Evolutionary conservation across 1,140 invertebrate genomes (phyloP).

Genomic region (Magallana ariakensis): DNA sequence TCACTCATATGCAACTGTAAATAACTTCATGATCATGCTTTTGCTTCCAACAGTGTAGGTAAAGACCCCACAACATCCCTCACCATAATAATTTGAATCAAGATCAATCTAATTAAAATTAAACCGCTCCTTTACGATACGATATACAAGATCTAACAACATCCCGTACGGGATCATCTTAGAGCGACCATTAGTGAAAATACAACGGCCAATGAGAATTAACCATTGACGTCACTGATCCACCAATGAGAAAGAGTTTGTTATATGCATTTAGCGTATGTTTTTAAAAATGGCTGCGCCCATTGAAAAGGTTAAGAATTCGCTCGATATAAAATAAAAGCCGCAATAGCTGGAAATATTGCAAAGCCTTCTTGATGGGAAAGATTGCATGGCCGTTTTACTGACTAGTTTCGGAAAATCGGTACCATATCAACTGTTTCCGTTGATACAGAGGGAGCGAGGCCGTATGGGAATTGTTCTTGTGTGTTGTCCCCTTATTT

Average conservation of each 20-base stretch:
- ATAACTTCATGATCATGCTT: too few relatives aligned
- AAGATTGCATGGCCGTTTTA: conserved; percentile 8
- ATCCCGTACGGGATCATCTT: neutral
- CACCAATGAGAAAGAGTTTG: conserved; percentile 1
- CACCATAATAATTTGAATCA: too few relatives aligned
- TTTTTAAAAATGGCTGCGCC: neutral
- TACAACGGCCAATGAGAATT: neutral
- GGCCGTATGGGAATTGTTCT: neutral
- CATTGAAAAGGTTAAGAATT: neutral
- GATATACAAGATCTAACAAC: neutral
- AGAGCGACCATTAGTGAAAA: neutral
- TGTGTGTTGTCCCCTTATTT: conserved; percentile 9
- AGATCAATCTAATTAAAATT: too few relatives aligned
- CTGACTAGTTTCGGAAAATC: conserved; percentile 16
- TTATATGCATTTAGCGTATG: neutral
- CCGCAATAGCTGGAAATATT: conserved; percentile 1
- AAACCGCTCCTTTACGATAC: too few relatives aligned
- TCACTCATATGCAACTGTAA: too few relatives aligned
- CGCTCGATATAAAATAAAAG: neutral
- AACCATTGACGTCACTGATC: conserved; percentile 2
- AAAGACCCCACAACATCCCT: too few relatives aligned
- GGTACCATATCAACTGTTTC: neutral
- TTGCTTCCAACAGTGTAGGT: too few relatives aligned
- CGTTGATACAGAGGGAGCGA: neutral
- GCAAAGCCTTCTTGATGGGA: neutral